Evolutionary conservation across 1,140 invertebrate species (phyloP).

Genomic region (Anastrepha obliqua): DNA sequence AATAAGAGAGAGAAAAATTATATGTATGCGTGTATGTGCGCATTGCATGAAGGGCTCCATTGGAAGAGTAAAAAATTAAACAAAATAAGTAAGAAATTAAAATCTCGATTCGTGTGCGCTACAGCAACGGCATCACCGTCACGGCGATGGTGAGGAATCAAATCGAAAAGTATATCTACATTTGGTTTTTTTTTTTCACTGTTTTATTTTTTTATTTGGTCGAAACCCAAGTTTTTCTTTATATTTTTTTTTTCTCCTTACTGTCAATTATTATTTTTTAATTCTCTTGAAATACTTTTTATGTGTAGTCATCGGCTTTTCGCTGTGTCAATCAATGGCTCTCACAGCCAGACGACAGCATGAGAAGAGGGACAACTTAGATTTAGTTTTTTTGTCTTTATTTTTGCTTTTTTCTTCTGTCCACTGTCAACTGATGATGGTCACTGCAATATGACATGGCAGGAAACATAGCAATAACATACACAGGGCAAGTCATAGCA

Average conservation of each 20-base stretch:
- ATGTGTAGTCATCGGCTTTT: slow-evolving; percentile 41
- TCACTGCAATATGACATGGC: not conserved
- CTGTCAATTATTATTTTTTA: slow-evolving; percentile 40
- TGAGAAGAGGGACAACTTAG: too few relatives aligned
- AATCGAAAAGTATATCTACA: too few relatives aligned
- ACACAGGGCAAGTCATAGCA: not conserved
- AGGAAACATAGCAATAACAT: slow-evolving; percentile 1
- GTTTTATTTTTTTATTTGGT: not conserved
- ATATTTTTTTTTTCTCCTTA: not conserved
- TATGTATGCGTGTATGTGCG: not conserved
- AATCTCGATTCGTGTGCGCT: too few relatives aligned
- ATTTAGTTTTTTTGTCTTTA: too few relatives aligned
- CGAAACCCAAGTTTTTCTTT: not conserved
- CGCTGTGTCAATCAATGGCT: slow-evolving; percentile 30
- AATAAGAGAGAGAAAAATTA: not conserved
- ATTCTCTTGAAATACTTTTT: slow-evolving; percentile 51
- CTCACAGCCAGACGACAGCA: too few relatives aligned
- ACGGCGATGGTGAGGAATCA: too few relatives aligned
- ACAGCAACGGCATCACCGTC: too few relatives aligned
- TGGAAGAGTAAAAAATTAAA: not conserved
- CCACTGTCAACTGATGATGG: not conserved
- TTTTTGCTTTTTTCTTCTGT: not conserved
- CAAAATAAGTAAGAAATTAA: not conserved
- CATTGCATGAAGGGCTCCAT: not conserved
- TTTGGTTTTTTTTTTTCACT: not conserved